These are phyloP conservation scores for Patagioenas fasciata DNA, from an alignment of 2,113 vertebrate species.

Conservation along the genomic window DNA sequence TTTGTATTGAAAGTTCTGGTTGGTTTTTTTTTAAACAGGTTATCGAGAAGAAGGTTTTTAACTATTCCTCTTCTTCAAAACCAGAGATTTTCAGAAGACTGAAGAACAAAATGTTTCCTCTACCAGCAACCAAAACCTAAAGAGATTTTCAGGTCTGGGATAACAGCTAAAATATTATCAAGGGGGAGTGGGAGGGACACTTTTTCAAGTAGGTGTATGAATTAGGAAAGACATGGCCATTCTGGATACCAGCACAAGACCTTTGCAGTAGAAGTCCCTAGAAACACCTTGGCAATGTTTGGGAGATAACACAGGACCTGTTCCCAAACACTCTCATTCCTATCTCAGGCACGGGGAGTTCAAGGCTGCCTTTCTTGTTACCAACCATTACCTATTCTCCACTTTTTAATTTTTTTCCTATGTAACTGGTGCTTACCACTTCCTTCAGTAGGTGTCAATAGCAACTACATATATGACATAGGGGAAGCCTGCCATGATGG, in stretches of 20 bases:
- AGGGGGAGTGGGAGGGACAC: rapidly evolving
- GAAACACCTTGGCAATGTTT: not conserved
- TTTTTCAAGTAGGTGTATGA: not conserved
- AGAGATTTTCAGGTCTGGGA: not conserved
- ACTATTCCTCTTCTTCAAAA: not conserved
- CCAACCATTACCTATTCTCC: not conserved
- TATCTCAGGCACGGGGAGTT: not conserved
- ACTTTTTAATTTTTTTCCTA: not conserved
- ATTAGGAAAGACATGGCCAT: not conserved
- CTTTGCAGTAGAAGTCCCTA: not conserved
- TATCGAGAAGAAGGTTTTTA: not conserved
- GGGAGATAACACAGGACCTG: not conserved
- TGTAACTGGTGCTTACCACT: not conserved
- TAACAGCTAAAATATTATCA: not conserved
- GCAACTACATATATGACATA: rapidly evolving
- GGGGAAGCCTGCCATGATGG: not conserved
- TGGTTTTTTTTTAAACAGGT: not conserved
- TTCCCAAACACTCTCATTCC: not conserved
- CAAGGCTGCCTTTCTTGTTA: not conserved
- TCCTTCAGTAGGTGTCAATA: not conserved
- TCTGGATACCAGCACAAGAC: not conserved
- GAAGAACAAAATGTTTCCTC: not conserved
- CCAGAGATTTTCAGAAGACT: not conserved
- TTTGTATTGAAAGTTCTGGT: not conserved
- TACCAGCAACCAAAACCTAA: not conserved